Evolutionary conservation across 2,888 invertebrate species (phyloP).

Genomic region (Acanthococcus lagerstroemiae): DNA sequence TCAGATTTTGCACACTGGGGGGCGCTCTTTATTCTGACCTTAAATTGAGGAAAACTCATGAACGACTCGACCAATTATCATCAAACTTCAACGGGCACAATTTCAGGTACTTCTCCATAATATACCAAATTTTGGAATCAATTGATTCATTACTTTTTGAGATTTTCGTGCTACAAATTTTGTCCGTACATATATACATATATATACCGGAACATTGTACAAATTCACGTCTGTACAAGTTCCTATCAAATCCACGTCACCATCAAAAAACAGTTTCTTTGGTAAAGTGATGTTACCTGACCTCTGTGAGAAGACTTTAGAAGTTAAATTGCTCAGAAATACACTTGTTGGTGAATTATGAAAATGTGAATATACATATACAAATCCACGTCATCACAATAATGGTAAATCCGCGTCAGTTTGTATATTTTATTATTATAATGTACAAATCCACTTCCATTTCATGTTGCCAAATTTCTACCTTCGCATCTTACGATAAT

Average conservation of each 20-base stretch:
- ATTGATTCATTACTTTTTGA: no score
- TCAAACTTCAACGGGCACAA: no score
- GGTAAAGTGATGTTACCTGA: neutral
- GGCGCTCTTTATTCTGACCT: no score
- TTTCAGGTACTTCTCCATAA: no score
- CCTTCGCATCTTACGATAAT: no score
- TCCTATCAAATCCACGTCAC: neutral
- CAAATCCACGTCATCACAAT: neutral
- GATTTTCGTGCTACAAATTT: no score
- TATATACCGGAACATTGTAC: neutral
- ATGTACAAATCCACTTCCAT: neutral
- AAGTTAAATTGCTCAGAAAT: neutral
- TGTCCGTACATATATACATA: neutral
- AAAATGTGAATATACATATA: neutral
- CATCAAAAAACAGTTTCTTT: neutral
- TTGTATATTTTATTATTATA: neutral
- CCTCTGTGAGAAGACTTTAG: neutral
- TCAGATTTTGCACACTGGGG: no score
- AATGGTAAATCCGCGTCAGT: neutral
- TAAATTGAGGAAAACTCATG: no score
- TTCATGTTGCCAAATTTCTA: neutral
- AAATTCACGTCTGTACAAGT: neutral
- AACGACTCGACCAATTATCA: no score
- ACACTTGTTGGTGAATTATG: neutral
- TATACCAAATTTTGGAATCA: no score